Evolutionary conservation across 1,140 invertebrate genomes (phyloP), one percentile per base, ranked within the genome.

Genomic region (Philopotamus ludificatus): DNA sequence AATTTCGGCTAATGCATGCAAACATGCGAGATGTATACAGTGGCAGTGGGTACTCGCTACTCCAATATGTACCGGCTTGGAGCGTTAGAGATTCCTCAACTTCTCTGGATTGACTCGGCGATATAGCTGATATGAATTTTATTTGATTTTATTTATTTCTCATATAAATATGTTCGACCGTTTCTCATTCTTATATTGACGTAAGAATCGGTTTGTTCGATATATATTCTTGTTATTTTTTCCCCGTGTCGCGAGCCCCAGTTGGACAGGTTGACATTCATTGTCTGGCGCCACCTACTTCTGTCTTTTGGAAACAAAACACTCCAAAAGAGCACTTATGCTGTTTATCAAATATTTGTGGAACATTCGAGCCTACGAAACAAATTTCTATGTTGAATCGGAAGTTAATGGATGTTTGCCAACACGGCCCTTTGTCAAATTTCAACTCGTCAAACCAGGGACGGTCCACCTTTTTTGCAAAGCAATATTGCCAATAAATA

Each of bases 361-460:
- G 63, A 69, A 65, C 67, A 65, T 61, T 69, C 53, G 67, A 69
- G 67, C 63, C 60, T 66, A 63, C 63, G 67, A 69, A 69, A 69
- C 67, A 69, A 69, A 69, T 69, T 69, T 69, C 60, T 66, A 51
- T 69, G 67, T 69, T 69, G 67, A 69, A 69, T 69, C 63, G 67
- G 63, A 69, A 69, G 67, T 69, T 69, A 69, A 69, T 69, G 67
- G 67, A 69, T 69, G 67, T 69, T 69, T 69, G 63, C 67, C 47
- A 45, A 69, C 67, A 69, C 59, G 67, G 54, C 54, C 63, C 60
- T 69, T 69, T 69, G 67, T 66, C 67, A 63, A 69, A 69, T 62
- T 68, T 68, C 59, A 58, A 66, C 65, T 66, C 51, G 45, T 23
- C 15, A 62, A 61, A 61, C 53, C 20, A 25, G 34, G 23, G 41